phyloP scores from a whole-genome alignment of 2,113 vertebrate genomes.

The Glaucidium brasilianum region DNA sequence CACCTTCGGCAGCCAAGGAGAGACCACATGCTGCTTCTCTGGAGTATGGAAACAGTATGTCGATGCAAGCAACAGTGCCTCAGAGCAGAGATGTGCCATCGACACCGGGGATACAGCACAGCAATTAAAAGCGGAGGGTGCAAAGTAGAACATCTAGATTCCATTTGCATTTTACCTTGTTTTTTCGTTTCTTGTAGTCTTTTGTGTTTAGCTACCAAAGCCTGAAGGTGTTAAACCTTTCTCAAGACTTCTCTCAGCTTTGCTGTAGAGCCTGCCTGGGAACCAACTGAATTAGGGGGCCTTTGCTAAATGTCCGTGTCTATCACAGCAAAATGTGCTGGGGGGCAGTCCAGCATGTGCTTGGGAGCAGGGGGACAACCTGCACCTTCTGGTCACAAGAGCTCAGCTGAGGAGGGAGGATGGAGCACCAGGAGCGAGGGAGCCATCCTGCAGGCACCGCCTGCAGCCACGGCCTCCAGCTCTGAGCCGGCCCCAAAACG shows the following conservation, averaged over 20 bases:
- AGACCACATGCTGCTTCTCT: neutral
- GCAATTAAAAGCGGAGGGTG: neutral
- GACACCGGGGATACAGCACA: neutral
- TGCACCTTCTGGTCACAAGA: too few relatives aligned
- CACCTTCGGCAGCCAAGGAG: too few relatives aligned
- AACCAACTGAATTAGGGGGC: neutral
- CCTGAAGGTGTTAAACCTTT: neutral
- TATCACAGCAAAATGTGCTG: neutral
- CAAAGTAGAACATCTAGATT: neutral
- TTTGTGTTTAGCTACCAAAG: neutral
- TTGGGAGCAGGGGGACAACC: neutral
- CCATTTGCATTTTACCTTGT: neutral
- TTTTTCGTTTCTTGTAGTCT: neutral
- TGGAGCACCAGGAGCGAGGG: neutral
- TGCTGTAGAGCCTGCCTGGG: neutral
- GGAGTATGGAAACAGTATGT: neutral
- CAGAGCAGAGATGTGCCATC: neutral
- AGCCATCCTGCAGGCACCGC: neutral
- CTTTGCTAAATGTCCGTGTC: neutral
- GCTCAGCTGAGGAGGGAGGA: neutral
- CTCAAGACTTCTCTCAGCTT: neutral
- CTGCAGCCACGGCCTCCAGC: neutral
- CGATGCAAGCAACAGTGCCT: rapidly evolving
- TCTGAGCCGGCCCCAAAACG: neutral
- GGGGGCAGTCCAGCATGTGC: neutral